Evolutionary conservation across 1,140 invertebrate species (phyloP), one percentile per base, ranked within the genome.

Genomic region (Bombus balteatus): DNA sequence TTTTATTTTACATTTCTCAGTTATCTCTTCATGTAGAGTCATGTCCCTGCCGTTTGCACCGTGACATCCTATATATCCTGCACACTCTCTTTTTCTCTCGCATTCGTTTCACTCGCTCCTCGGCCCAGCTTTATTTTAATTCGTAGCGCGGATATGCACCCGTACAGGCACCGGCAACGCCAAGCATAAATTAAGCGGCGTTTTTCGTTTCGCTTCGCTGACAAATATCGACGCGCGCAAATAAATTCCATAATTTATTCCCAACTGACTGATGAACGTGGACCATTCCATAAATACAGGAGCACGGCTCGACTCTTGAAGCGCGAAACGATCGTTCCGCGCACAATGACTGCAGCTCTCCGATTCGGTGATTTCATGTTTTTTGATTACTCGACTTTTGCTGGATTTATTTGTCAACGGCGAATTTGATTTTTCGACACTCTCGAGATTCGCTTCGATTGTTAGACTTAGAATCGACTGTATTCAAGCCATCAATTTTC

Each of bases 161-260:
- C 59, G 80, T 71, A 68, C 32, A 53, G 41, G 37, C 57, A 57
- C 37, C 83, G 15, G 25, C 41, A 25, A 41, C 72, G 59, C 72
- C 81, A 47, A 47, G 74, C 47, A 81, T 75, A 86, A 86, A 86
- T 86, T 86, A 75, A 74, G 2, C 80, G 74, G 47, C 41, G 66
- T 53, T 85, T 74, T 82, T 79, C 75, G 73, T 70, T 71, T 76
- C 65, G 37, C 47, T 71, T 32, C 65, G 53, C 85, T 62, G 81
- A 83, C 81, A 77, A 83, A 86, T 83, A 76, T 83, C 85, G 85
- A 86, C 62, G 80, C 77, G 73, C 32, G 72, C 85, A 43, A 76
- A 86, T 83, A 86, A 83, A 86, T 83, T 77, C 81, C 74, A 82
- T 86, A 86, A 86, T 86, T 86, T 84, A 84, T 84, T 43, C 83